Evolutionary conservation across 2,888 invertebrate species (phyloP).

Genomic region (Serripes groenlandicus): DNA sequence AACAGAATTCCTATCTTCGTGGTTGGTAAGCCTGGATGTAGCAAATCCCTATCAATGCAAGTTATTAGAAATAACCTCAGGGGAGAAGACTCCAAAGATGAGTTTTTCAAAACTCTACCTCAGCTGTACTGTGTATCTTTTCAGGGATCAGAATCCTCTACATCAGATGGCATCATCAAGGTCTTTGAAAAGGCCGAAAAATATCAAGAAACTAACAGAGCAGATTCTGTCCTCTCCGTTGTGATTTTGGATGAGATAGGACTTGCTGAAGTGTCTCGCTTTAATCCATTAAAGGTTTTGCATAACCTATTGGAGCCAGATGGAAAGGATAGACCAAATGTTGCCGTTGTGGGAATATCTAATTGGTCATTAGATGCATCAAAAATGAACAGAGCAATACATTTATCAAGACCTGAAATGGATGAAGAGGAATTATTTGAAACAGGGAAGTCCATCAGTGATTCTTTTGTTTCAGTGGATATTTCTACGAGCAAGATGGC

Average conservation of each 20-base stretch:
- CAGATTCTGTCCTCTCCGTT: slow-evolving; percentile 70
- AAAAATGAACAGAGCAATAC: slow-evolving; percentile 81
- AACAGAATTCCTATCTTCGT: slow-evolving; percentile 75
- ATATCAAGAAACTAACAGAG: slow-evolving; percentile 66
- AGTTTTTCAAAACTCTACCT: slow-evolving; percentile 68
- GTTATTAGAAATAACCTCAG: slow-evolving; percentile 73
- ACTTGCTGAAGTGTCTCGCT: slow-evolving; percentile 76
- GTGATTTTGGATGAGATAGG: slow-evolving; percentile 81
- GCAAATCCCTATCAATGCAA: slow-evolving; percentile 77
- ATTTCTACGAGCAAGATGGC: neutral
- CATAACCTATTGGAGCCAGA: slow-evolving; percentile 76
- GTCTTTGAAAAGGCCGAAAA: slow-evolving; percentile 76
- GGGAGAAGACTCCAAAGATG: slow-evolving; percentile 73
- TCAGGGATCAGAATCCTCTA: slow-evolving; percentile 78
- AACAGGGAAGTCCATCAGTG: slow-evolving; percentile 71
- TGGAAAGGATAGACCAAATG: slow-evolving; percentile 65
- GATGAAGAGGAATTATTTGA: slow-evolving; percentile 71
- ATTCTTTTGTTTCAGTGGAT: slow-evolving; percentile 35
- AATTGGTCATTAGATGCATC: slow-evolving; percentile 80
- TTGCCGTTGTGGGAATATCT: slow-evolving; percentile 78
- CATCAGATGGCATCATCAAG: slow-evolving; percentile 77
- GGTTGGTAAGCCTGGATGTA: slow-evolving; percentile 78
- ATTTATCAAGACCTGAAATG: slow-evolving; percentile 77
- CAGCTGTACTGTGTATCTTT: slow-evolving; percentile 74
- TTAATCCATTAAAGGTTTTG: slow-evolving; percentile 78